phyloP scores from a whole-genome alignment of 1,140 invertebrate genomes.

The Agrypnia vestita region DNA sequence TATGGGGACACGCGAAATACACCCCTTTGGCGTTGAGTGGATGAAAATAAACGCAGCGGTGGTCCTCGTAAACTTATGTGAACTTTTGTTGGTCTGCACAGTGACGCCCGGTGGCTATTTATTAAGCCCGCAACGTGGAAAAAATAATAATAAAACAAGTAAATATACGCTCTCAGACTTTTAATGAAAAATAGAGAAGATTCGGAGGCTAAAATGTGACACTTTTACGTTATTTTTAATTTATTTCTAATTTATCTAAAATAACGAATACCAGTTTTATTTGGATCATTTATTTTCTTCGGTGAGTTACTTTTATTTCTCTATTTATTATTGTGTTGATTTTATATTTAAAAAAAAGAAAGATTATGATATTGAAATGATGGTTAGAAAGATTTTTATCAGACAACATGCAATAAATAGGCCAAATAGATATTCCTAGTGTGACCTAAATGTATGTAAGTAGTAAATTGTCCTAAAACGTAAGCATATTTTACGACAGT shows the following conservation, averaged over 20 bases:
- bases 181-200: background rate
- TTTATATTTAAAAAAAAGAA: background rate
- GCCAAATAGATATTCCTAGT: too few relatives aligned
- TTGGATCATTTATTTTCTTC: too few relatives aligned
- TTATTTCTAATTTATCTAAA: background rate
- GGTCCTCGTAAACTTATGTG: constrained; percentile 42
- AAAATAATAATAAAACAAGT: background rate
- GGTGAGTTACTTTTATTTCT: too few relatives aligned
- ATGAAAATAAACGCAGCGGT: constrained; percentile 56
- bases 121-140: background rate
- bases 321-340: background rate
- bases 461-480: too few relatives aligned
- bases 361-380: too few relatives aligned
- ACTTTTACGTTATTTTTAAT: background rate
- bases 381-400: too few relatives aligned
- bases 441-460: too few relatives aligned
- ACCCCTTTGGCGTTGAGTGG: constrained; percentile 56
- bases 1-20: constrained; percentile 55
- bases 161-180: background rate
- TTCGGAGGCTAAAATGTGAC: background rate
- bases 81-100: constrained; percentile 32
- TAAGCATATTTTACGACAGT: too few relatives aligned
- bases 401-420: too few relatives aligned
- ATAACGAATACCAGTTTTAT: too few relatives aligned
- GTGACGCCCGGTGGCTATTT: constrained; percentile 37